A percentile compares a stretch with the other conserved stretches of the same genome.
Evolutionary conservation across 2,113 vertebrate genomes (phyloP).

Genomic region (Channa argus): DNA sequence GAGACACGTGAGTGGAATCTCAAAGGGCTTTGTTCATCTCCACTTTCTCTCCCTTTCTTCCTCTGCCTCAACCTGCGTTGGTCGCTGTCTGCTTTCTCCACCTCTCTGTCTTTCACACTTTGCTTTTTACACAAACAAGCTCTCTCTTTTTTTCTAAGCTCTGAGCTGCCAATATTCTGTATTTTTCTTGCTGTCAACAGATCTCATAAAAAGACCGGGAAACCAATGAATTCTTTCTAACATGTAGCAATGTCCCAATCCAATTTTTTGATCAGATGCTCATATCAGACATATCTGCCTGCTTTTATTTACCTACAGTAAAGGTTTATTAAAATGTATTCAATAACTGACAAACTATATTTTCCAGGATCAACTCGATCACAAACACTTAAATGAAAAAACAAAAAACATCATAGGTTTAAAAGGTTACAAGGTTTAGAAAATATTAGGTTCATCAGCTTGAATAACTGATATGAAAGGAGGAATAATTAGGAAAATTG

Average conservation of each 20-base stretch:
- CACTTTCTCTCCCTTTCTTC: conserved; percentile 8
- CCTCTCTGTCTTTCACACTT: conserved; percentile 30
- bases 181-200: conserved; percentile 2
- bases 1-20: conserved; percentile 80
- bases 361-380: no score
- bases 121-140: conserved; percentile 28
- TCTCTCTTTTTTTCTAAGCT: conserved; percentile 6
- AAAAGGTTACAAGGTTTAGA: no score
- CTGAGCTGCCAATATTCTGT: neutral
- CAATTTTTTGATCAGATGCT: no score
- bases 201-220: neutral
- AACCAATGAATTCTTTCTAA: neutral
- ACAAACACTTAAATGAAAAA: no score
- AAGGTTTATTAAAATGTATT: no score
- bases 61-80: conserved; percentile 32
- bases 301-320: no score
- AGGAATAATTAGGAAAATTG: no score
- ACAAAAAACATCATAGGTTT: no score
- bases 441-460: no score
- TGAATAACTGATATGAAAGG: no score
- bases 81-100: conserved; percentile 45
- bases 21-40: conserved; percentile 75
- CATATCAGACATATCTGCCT: no score
- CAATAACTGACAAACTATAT: no score
- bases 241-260: neutral